Percentiles rank a stretch among this genome's conserved stretches.
Evolutionary conservation across 2,888 invertebrate genomes (phyloP).

Genomic region (Drosophila rellima): DNA sequence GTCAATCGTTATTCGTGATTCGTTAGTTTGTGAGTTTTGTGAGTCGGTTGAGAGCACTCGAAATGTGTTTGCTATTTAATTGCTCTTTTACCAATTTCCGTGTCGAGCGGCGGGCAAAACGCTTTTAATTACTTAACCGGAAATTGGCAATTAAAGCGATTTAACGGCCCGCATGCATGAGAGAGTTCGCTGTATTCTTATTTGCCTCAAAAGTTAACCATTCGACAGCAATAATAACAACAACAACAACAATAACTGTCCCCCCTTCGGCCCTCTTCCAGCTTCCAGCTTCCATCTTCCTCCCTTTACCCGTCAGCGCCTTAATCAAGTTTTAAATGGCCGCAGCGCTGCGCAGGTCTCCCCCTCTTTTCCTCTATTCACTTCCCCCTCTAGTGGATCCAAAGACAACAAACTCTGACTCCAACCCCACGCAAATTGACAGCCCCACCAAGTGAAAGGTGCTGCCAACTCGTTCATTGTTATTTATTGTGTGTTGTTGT

Average conservation of each 20-base stretch:
- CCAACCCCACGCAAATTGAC: constrained; percentile 4
- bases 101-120: constrained; percentile 59
- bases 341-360: constrained; percentile 27
- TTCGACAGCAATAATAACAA: constrained; percentile 22
- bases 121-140: constrained; percentile 82
- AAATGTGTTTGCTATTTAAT: constrained; percentile 76
- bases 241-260: constrained; percentile 1
- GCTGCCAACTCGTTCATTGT: constrained; percentile 81
- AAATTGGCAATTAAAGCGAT: constrained; percentile 83
- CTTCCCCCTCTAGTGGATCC: neutral
- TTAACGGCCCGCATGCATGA: constrained; percentile 80
- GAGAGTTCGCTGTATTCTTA: constrained; percentile 41
- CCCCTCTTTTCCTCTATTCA: neutral
- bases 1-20: constrained; percentile 20
- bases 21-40: constrained; percentile 6
- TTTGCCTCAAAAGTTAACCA: constrained; percentile 54
- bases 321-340: constrained; percentile 81
- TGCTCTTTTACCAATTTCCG: constrained; percentile 73
- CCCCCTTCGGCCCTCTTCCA: neutral
- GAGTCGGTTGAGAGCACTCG: constrained; percentile 32
- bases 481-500: constrained; percentile 81
- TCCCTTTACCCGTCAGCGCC: constrained; percentile 37
- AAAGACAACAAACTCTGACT: constrained; percentile 9
- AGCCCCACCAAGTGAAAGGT: constrained; percentile 49
- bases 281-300: constrained; percentile 2